These are phyloP conservation scores for Entelurus aequoreus DNA, from an alignment of 2,113 vertebrate genomes.

Conservation along the genomic window DNA sequence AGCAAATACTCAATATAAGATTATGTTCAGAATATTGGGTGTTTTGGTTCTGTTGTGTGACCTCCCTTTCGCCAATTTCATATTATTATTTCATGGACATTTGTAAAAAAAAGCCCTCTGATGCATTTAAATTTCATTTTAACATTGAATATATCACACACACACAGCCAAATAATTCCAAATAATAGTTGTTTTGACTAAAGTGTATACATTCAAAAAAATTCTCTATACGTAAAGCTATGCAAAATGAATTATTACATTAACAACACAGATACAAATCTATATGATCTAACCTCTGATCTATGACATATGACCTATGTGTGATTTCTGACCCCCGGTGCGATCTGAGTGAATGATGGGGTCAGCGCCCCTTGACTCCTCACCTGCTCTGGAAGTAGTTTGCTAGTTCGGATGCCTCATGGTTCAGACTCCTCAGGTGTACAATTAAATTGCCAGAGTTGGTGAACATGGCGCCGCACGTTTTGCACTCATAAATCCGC, in stretches of 20 bases:
- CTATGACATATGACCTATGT: background rate
- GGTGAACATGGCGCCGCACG: conserved; percentile 99
- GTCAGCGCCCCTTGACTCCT: conserved; percentile 81
- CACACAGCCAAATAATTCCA: conserved; percentile 21
- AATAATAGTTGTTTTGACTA: conserved; percentile 22
- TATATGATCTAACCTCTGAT: conserved; percentile 2
- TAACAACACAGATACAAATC: conserved; percentile 35
- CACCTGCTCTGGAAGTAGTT: conserved; percentile 99
- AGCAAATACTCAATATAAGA: too few species aligned
- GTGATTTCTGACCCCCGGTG: conserved; percentile 48
- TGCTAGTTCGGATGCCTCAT: conserved; percentile 99
- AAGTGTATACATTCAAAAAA: conserved; percentile 30
- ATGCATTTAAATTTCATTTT: conserved; percentile 2
- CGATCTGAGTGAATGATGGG: conserved; percentile 62
- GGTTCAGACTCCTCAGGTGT: conserved; percentile 99
- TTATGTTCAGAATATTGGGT: background rate
- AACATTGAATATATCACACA: conserved; percentile 1
- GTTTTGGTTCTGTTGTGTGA: background rate
- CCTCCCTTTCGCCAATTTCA: background rate
- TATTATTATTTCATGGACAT: conserved; percentile 1
- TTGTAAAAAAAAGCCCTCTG: background rate
- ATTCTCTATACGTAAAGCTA: conserved; percentile 18
- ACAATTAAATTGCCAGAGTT: conserved; percentile 99
- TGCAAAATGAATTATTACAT: conserved; percentile 22
- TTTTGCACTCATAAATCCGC: conserved; percentile 99